Evolutionary conservation across 2,797 vertebrate species (phyloP).

Genomic region (Acrossocheilus fasciatus): DNA sequence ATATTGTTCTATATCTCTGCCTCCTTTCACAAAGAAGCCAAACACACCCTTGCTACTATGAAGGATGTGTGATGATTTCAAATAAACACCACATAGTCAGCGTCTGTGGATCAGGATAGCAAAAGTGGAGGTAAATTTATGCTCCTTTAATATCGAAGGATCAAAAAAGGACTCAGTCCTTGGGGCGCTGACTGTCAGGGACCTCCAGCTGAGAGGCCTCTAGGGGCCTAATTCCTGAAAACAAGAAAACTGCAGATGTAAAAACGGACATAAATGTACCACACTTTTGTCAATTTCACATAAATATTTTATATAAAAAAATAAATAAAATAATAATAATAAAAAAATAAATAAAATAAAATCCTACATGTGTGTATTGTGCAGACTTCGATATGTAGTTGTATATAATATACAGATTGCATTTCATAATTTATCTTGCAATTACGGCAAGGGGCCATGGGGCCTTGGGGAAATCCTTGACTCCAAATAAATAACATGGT

Average conservation of each 20-base stretch:
- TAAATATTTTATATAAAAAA: neutral
- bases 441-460: neutral
- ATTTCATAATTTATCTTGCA: neutral
- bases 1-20: conserved; percentile 36
- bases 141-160: neutral
- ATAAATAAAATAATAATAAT: no score
- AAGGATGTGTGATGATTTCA: neutral
- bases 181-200: neutral
- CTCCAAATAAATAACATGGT: neutral
- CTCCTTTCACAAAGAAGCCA: conserved; percentile 31
- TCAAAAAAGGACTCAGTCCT: neutral
- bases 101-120: neutral
- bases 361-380: neutral
- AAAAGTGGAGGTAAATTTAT: neutral
- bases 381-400: neutral
- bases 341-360: neutral
- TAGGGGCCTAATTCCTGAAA: neutral
- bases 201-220: neutral
- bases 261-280: neutral
- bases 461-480: neutral
- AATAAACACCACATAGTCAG: neutral
- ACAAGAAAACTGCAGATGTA: neutral
- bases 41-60: conserved; percentile 26
- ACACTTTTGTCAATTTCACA: neutral
- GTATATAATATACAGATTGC: neutral